Base-by-base conservation (phyloP, 2,888 invertebrate species). In the Poecilobothrus nobilitatus region DNA sequence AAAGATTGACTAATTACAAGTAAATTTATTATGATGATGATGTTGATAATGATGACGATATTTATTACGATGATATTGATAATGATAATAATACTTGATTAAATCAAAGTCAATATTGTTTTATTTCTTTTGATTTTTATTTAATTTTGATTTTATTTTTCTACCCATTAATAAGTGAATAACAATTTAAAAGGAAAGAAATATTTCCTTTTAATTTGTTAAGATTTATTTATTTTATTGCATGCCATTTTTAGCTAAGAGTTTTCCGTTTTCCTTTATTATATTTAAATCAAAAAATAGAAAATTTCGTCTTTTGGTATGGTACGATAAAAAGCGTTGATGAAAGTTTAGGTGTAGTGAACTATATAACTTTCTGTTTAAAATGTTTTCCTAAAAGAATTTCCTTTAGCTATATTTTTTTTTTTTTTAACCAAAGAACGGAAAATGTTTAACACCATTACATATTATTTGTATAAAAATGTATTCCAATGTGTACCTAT, bases 11-110 rank as follows among this genome's bases (percentile, higher is more conserved):
- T 53, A 53, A 53, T 53, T 53, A 53, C 53, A 53, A 5, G 15
- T 53, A 53, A 53, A 53, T 53, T 53, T 53, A 53, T 53, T 53
- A 53, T 53, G 53, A 53, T 53, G 53, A 53, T 18, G n/a, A 53
- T 53, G n/a, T 15, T 53, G 6, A 4, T 53, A 4, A n/a, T n/a
- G 12, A 18, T 1, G 53, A 15, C 18, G 41, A 15, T 41, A 41
- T 9, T 41, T 1, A 41, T 41, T 8, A 41, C 9, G 53, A n/a
- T 53, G 18, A 53, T 53, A 15, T 3, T 53, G n/a, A 53, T 53
- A 15, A n/a, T 53, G n/a, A 53, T 53, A 27, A 27, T 27, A 27
- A 27, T 27, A 27, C 27, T 27, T 27, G 53, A 53, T 53, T 53
- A 53, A 53, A 53, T 53, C 53, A 53, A 53, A 53, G 18, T 53